Evolutionary conservation across 2,113 vertebrate genomes (phyloP), one percentile per base, ranked within the genome.

Genomic region (Nothocercus nigrocapillus): DNA sequence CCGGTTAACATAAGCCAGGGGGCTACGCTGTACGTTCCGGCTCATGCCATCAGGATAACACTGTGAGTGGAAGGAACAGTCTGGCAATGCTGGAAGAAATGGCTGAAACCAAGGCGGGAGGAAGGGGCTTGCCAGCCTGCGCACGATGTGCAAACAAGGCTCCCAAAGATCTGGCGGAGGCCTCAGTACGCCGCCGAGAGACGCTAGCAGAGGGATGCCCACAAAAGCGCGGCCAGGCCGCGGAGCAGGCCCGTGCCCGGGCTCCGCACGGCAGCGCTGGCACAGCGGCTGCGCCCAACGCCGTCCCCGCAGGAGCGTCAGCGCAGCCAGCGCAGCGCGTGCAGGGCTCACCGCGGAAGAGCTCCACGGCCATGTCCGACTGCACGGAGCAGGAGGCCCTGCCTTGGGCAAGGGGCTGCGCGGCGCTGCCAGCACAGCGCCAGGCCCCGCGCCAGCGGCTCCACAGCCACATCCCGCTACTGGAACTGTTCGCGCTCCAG

Each of bases 321-420:
- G 27, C 18, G 30, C 0, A 2, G 16, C 7, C 62, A 4, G 20
- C 22, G 45, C 47, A 24, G 28, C 30, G 69, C 49, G 27, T 36
- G 22, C n/a, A 0, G 1, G 47, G 13, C 53, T 72, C 28, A 38
- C 17, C 0, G 1, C 0, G n/a, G 32, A 18, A 16, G 13, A 14
- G 17, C 14, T 28, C 17, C 17, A 12, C 32, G 36, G 63, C 58
- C 27, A 53, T 58, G 18, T 44, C 16, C 28, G 21, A 14, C 47
- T 21, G 56, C 56, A 28, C 11, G 9, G 49, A 27, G 34, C 19
- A n/a, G 11, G 36, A 19, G 69, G n/a, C 61, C 24, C 61, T 63
- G 61, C 14, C 34, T 63, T 38, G 15, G 22, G 54, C 34, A 36
- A 73, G 13, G 49, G 69, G 36, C 19, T 30, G 18, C 16, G 38